Base-by-base conservation (phyloP, 2,113 vertebrate genomes). In the Merops nubicus region DNA sequence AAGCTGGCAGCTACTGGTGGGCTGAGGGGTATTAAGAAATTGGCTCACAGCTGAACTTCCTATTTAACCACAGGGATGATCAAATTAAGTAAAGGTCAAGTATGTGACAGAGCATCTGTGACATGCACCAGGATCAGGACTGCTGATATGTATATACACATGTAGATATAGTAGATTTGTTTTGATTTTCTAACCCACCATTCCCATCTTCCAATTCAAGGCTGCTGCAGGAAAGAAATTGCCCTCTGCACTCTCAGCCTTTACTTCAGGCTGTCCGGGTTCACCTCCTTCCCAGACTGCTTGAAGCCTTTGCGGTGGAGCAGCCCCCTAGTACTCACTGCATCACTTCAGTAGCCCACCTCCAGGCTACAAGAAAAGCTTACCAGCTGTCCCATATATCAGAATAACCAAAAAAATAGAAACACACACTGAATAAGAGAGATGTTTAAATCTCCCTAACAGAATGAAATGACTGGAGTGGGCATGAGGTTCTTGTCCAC, bases 11-110 rank as follows among this genome's bases (percentile, higher is more conserved):
- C 34, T 42, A 79, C 36, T 43, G 15, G n/a, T 31, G 14, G 62
- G 20, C 31, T 63, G 42, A 93, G 12, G 50, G n/a, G 22, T 38
- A 38, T 60, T 73, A 57, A 36, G 43, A 79, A 92, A 77, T 83
- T 28, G 82, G 60, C 79, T 92, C 50, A 19, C 45, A 88, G 40
- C 63, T 45, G 59, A 92, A 88, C 68, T 80, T 90, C 75, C 85
- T 82, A 12, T 85, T 95, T 83, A 83, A 90, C 42, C 26, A 62
- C 22, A 48, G 59, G 57, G 47, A 75, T 80, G 50, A 83, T 80
- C 29, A 70, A 90, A 94, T 89, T 59, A 89, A 87, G 79, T 78
- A 88, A 94, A 88, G 94, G 75, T 94, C 92, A 91, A 67, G 31
- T 31, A 59, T 33, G 26, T 29, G 56, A 77, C 60, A 80, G 54